Evolutionary conservation across 2,888 invertebrate genomes (phyloP).

Genomic region (Unio delphinus): DNA sequence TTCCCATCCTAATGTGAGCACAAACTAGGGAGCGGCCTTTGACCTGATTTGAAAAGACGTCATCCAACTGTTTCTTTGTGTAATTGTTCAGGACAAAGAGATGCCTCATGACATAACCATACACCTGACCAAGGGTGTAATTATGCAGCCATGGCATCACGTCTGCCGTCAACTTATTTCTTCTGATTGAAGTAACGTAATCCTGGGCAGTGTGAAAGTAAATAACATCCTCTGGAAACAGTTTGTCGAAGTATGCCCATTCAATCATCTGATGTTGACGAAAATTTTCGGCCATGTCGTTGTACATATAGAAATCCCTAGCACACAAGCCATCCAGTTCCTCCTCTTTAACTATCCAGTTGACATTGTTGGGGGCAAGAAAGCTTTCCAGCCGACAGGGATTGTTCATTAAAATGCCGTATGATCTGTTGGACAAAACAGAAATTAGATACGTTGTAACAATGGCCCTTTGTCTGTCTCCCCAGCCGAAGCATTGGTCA

Average conservation of each 20-base stretch:
- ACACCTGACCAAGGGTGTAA: slow-evolving; percentile 1
- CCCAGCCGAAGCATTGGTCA: slow-evolving; percentile 7
- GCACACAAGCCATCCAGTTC: slow-evolving; percentile 1
- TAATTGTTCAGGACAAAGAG: slow-evolving; percentile 5
- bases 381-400: slow-evolving; percentile 8
- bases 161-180: slow-evolving; percentile 3
- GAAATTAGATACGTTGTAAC: slow-evolving; percentile 11
- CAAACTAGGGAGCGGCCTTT: slow-evolving; percentile 3
- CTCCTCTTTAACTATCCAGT: slow-evolving; percentile 3
- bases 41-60: background rate
- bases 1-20: slow-evolving; percentile 9
- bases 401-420: slow-evolving; percentile 7
- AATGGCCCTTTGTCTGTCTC: slow-evolving; percentile 8
- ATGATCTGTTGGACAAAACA: slow-evolving; percentile 2
- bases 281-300: background rate
- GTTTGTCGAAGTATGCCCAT: slow-evolving; percentile 6
- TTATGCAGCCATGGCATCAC: slow-evolving; percentile 4
- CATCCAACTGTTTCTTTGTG: no score
- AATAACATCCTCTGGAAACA: slow-evolving; percentile 9
- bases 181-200: slow-evolving; percentile 2
- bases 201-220: slow-evolving; percentile 7
- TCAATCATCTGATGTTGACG: slow-evolving; percentile 1
- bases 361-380: slow-evolving; percentile 9
- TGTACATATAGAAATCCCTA: slow-evolving; percentile 1
- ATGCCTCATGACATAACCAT: slow-evolving; percentile 6